Evolutionary conservation across 2,888 invertebrate species (phyloP), one percentile per base, ranked within the genome.

Genomic region (Orthosia cruda): DNA sequence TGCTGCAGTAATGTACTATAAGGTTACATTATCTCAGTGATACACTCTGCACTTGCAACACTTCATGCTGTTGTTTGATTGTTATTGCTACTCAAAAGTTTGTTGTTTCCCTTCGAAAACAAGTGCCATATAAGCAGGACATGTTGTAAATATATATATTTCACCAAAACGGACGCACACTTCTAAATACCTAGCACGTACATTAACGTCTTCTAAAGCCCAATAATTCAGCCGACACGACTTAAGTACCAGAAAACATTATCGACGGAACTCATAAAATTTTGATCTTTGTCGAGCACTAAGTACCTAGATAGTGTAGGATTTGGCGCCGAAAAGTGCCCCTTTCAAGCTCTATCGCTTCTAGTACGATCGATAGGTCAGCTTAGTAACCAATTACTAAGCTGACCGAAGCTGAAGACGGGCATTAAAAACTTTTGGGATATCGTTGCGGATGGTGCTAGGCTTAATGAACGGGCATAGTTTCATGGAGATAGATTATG

Each of bases 261-360:
- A 83, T 71, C 55, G 71, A 45, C 18, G 1, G 15, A 61, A 45
- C 67, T 80, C 83, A 80, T 72, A 83, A 83, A 80, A 80, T 78
- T 68, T 49, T 61, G 72, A 77, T 77, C 50, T 40, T 63, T 71
- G 63, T 66, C 70, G 65, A 20, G 45, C 13, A 64, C 20, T 47
- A 50, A 63, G n/a, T 18, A 26, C 15, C 32, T 76, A 49, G 20
- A 45, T 23, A 45, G 50, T 57, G 40, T n/a, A 47, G 59, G 62
- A 77, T 83, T 80, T 83, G 2, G 12, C 13, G 20, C 18, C 63
- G 23, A 15, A 65, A 71, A 83, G 64, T 67, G 62, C 64, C 64
- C 23, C 23, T 71, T 71, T 71, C 57, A 59, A 66, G 47, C 78
- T 26, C 49, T 15, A 55, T 47, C 40, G 59, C 50, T 80, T 67